These are phyloP conservation scores for Drosophila sproati DNA, from an alignment of 1,140 invertebrate species.

Conservation along the genomic window DNA sequence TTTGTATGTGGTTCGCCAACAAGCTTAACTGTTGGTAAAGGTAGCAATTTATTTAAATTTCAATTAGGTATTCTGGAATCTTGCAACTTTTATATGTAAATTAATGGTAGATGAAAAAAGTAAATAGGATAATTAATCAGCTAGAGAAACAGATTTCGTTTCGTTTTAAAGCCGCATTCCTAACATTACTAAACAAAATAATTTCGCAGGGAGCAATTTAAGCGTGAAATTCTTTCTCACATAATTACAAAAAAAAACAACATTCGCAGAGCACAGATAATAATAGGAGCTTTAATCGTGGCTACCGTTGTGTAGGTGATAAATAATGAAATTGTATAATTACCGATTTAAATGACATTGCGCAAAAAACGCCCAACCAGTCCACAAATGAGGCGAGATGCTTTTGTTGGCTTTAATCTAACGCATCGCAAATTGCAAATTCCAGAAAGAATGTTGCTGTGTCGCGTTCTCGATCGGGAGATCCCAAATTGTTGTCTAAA, in stretches of 20 bases:
- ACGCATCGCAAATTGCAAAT: conserved; percentile 43
- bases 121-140: not conserved
- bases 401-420: conserved; percentile 35
- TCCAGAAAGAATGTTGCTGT: conserved; percentile 2
- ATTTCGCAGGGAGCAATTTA: conserved; percentile 3
- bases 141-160: not conserved
- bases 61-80: not conserved
- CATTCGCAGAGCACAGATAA: not conserved
- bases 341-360: conserved; percentile 40
- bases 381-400: conserved; percentile 7
- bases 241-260: conserved; percentile 1
- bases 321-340: conserved; percentile 46
- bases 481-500: no score
- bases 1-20: not conserved
- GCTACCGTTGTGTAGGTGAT: conserved; percentile 14
- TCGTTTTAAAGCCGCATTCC: not conserved
- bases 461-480: no score
- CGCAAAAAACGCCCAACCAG: conserved; percentile 15
- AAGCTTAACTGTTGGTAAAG: not conserved
- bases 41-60: not conserved
- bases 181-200: not conserved
- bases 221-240: conserved; percentile 10
- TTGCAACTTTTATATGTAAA: conserved; percentile 1
- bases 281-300: conserved; percentile 27
- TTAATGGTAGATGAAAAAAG: not conserved